A percentile compares a stretch with the other conserved stretches of the same genome.
phyloP scores from a whole-genome alignment of 23 tunicate genomes.

The Halocynthia roretzi region DNA sequence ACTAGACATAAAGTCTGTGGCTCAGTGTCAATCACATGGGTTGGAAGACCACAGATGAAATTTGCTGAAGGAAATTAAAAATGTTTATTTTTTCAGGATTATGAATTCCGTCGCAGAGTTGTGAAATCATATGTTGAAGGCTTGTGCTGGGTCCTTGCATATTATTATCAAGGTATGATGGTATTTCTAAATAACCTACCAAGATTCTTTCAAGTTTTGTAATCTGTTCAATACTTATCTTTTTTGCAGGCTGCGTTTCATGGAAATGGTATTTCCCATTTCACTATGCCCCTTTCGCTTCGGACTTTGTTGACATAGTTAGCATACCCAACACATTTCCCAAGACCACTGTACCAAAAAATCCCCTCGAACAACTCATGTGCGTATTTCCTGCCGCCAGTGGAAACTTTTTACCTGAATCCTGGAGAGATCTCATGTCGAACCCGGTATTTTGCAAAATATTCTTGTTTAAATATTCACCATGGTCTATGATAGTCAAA shows the following conservation, averaged over 20 bases:
- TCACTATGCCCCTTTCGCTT: slow-evolving; percentile 98
- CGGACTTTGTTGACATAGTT: slow-evolving; percentile 80
- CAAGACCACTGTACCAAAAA: slow-evolving; percentile 60
- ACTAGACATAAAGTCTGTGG: too few species aligned
- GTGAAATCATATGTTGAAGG: slow-evolving; percentile 89
- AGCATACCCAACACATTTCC: slow-evolving; percentile 61
- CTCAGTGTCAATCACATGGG: too few species aligned
- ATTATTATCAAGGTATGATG: slow-evolving; percentile 92
- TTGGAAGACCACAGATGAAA: background rate
- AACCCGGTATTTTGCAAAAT: too few species aligned
- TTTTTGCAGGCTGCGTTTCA: slow-evolving; percentile 77
- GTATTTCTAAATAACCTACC: too few species aligned
- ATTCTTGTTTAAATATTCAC: too few species aligned
- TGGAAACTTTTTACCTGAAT: slow-evolving; percentile 80
- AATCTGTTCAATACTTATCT: too few species aligned
- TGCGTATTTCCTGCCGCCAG: slow-evolving; percentile 99
- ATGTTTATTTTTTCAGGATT: slow-evolving; percentile 51
- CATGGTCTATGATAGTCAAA: too few species aligned
- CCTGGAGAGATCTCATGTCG: slow-evolving; percentile 94
- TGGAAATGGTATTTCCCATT: slow-evolving; percentile 99
- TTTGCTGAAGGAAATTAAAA: too few species aligned
- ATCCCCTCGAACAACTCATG: slow-evolving; percentile 98
- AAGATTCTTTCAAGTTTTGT: too few species aligned
- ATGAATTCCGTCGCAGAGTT: slow-evolving; percentile 73
- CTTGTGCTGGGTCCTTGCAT: slow-evolving; percentile 89